Conservation (phyloP, 2,113 vertebrate genomes). For the Aix galericulata region DNA sequence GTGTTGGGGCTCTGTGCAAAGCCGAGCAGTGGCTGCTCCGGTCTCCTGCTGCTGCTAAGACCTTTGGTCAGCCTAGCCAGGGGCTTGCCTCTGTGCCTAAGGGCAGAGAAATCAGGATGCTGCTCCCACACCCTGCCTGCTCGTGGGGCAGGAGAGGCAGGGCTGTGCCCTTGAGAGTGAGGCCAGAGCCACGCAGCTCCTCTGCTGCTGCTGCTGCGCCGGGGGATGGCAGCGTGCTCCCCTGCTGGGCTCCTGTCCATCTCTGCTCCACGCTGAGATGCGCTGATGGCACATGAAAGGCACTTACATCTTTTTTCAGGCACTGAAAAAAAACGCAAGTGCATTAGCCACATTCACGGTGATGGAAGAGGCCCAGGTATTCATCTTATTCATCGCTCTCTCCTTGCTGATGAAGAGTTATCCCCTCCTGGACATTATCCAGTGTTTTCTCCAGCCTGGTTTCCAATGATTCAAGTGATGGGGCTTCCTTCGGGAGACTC, state of each 20-base stretch:
- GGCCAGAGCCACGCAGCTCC: fast-evolving
- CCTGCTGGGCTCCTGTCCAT: neutral
- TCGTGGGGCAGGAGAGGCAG: neutral
- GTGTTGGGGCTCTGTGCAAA: neutral
- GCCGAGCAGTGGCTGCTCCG: neutral
- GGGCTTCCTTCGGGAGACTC: conserved; percentile 46
- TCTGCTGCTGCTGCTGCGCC: neutral
- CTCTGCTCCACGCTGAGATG: neutral
- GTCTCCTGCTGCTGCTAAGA: neutral
- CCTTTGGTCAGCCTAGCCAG: neutral
- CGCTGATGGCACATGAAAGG: conserved; percentile 16
- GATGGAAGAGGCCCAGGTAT: conserved; percentile 8
- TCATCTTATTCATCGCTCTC: conserved; percentile 9
- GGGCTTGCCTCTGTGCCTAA: neutral
- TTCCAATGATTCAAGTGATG: conserved; percentile 39
- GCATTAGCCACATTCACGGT: conserved; percentile 5
- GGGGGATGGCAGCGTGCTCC: neutral
- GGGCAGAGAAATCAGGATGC: neutral
- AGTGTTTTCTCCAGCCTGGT: conserved; percentile 41
- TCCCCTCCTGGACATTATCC: conserved; percentile 21
- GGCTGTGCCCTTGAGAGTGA: neutral
- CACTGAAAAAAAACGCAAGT: neutral
- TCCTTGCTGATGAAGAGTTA: conserved; percentile 39
- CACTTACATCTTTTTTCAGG: neutral
- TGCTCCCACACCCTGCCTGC: neutral